Percentiles rank a stretch among this genome's conserved stretches.
Evolutionary conservation across 1,140 invertebrate species (phyloP).

Genomic region (Drosophila yakuba): DNA sequence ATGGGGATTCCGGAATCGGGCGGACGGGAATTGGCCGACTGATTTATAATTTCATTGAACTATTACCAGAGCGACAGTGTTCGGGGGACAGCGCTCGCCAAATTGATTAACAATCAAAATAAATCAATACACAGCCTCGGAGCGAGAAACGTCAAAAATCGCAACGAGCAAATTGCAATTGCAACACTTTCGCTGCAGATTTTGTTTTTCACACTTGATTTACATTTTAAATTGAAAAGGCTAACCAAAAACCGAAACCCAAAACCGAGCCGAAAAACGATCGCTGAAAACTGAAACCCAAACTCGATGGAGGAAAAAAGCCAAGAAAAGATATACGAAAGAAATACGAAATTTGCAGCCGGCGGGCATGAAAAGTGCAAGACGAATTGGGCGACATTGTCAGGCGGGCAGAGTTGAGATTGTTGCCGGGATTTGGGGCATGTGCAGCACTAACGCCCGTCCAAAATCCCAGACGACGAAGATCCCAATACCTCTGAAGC

Average conservation of each 20-base stretch:
- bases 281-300: constrained; percentile 40
- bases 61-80: constrained; percentile 64
- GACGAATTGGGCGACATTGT: constrained; percentile 82
- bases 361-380: constrained; percentile 76
- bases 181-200: constrained; percentile 80
- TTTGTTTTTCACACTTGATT: constrained; percentile 81
- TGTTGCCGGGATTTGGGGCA: constrained; percentile 70
- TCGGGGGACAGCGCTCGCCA: constrained; percentile 57
- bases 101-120: constrained; percentile 83
- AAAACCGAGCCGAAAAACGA: constrained; percentile 33
- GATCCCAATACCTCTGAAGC: neutral
- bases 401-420: constrained; percentile 47
- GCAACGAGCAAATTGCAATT: constrained; percentile 81
- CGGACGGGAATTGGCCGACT: constrained; percentile 28
- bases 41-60: constrained; percentile 82
- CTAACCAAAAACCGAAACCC: constrained; percentile 55
- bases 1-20: constrained; percentile 7
- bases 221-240: constrained; percentile 83
- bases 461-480: constrained; percentile 19
- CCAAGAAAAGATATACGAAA: neutral
- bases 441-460: constrained; percentile 30
- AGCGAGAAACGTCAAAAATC: constrained; percentile 78
- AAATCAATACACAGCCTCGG: constrained; percentile 76
- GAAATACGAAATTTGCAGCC: constrained; percentile 56
- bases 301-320: constrained; percentile 8